These are phyloP conservation scores for Strix occidentalis DNA, from an alignment of 2,797 vertebrate species.

Conservation along the genomic window DNA sequence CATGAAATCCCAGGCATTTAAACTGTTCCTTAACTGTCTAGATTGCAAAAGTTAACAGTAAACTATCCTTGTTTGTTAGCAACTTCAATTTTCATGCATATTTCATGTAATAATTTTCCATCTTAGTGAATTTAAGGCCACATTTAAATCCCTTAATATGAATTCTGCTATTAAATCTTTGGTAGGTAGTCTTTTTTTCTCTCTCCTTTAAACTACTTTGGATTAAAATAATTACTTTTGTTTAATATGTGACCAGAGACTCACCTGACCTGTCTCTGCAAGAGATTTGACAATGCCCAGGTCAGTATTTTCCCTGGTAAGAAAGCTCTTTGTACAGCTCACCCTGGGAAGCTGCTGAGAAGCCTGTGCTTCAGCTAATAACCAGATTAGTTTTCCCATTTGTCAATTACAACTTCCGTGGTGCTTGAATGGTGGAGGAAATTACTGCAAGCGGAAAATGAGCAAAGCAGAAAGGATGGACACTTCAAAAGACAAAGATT, in stretches of 20 bases:
- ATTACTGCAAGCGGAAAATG: background rate
- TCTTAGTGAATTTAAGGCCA: background rate
- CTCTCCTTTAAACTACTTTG: background rate
- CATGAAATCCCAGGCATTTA: background rate
- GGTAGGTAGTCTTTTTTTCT: background rate
- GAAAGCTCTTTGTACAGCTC: background rate
- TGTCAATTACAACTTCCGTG: background rate
- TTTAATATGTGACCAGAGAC: background rate
- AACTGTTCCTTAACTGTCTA: background rate
- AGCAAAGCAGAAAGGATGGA: background rate
- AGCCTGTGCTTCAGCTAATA: background rate
- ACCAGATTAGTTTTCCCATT: background rate
- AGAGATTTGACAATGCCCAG: background rate
- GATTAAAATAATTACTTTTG: slow-evolving; percentile 43
- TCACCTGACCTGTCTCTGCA: slow-evolving; percentile 35
- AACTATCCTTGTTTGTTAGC: background rate
- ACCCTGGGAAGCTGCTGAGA: background rate
- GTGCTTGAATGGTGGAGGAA: background rate
- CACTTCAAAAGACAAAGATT: slow-evolving; percentile 2
- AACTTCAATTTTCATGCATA: background rate
- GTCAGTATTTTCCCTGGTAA: background rate
- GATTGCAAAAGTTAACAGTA: background rate
- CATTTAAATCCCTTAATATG: background rate
- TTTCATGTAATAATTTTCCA: background rate
- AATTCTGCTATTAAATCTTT: background rate